A percentile compares a stretch with the other conserved stretches of the same genome.
These are phyloP conservation scores for Menidia beryllina DNA, from an alignment of 2,113 vertebrate genomes.

Conservation along the genomic window DNA sequence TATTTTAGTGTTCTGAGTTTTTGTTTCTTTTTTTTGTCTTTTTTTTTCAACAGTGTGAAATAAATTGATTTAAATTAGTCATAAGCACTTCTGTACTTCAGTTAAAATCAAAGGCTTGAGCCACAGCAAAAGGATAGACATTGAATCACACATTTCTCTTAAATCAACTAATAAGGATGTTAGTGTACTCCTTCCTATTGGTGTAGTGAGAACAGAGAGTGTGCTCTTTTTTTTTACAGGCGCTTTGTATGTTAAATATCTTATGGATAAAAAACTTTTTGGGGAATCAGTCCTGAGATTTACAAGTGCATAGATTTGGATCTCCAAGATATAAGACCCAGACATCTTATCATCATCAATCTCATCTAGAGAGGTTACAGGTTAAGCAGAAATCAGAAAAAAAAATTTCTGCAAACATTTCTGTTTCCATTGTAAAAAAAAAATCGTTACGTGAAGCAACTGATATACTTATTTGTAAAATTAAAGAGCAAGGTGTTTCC, in stretches of 20 bases:
- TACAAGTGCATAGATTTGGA: conserved; percentile 21
- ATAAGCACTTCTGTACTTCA: no score
- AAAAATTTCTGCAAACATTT: not conserved
- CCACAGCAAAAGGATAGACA: no score
- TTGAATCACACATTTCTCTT: no score
- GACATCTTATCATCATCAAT: conserved; percentile 18
- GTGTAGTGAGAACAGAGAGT: no score
- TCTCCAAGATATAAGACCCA: conserved; percentile 26
- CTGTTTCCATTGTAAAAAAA: conserved; percentile 2
- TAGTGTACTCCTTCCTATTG: conserved; percentile 20
- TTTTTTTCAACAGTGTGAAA: no score
- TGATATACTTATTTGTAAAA: not conserved
- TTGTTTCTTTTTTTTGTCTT: not conserved
- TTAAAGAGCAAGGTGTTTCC: not conserved
- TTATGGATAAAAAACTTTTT: conserved; percentile 36
- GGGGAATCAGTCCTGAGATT: conserved; percentile 33
- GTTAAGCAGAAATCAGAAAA: conserved; percentile 1
- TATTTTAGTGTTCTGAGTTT: not conserved
- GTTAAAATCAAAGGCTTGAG: conserved; percentile 14
- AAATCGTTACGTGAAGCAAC: not conserved
- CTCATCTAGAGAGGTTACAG: not conserved
- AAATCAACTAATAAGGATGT: conserved; percentile 6
- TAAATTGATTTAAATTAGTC: no score
- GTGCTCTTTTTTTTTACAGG: not conserved
- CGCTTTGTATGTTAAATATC: conserved; percentile 23